Evolutionary conservation across 37 sponge, comb jelly and placozoan species (phyloP).

Genomic region (Cladorhizidae sp.): DNA sequence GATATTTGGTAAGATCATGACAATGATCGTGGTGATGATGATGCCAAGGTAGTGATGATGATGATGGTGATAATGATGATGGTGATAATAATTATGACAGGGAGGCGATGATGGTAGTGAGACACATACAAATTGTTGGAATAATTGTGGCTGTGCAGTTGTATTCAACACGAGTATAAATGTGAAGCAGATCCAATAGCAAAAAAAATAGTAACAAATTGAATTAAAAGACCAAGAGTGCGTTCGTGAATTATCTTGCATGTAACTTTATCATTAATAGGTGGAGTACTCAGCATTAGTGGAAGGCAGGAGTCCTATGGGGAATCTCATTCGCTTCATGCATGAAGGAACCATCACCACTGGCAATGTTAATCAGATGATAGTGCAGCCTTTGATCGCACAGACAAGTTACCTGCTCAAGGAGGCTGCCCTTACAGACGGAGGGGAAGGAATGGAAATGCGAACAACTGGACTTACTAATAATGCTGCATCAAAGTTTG

Average conservation of each 20-base stretch:
- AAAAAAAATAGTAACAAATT: no score
- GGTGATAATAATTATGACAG: no score
- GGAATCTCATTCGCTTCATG: not conserved
- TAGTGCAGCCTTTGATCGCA: conserved; percentile 18
- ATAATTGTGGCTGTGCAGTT: no score
- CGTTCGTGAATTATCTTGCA: no score
- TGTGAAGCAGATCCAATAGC: no score
- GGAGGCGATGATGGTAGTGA: no score
- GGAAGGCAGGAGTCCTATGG: conserved; percentile 1
- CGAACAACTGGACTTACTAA: not conserved
- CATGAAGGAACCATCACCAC: not conserved
- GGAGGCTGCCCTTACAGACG: conserved; percentile 20
- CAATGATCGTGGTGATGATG: not conserved
- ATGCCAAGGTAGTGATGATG: no score
- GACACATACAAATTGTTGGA: no score
- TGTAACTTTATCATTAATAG: no score
- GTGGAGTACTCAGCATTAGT: conserved; percentile 16
- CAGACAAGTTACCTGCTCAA: conserved; percentile 18
- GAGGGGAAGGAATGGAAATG: conserved; percentile 9
- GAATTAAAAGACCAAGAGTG: not conserved
- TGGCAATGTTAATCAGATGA: not conserved
- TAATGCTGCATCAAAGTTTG: not conserved
- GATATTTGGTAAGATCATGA: not conserved
- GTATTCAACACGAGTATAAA: no score
- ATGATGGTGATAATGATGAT: no score